Evolutionary conservation across 2,113 vertebrate species (phyloP).

Genomic region (Panthera leo): DNA sequence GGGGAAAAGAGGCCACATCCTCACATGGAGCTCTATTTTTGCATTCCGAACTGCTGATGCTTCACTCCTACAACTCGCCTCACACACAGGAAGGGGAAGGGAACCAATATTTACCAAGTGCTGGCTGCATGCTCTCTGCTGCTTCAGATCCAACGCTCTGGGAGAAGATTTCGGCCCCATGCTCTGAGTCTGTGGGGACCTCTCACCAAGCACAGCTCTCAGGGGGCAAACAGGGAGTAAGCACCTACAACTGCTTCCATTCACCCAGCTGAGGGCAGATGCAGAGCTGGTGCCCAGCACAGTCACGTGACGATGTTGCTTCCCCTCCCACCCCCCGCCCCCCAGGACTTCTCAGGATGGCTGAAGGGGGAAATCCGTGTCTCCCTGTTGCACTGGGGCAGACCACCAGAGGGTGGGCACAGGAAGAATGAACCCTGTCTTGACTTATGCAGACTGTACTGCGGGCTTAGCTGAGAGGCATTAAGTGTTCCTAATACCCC

Average conservation of each 20-base stretch:
- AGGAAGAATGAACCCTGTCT: background rate
- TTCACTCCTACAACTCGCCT: constrained; percentile 54
- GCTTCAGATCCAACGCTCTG: background rate
- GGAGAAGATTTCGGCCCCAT: background rate
- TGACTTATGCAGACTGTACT: background rate
- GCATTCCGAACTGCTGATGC: constrained; percentile 66
- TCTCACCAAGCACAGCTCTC: background rate
- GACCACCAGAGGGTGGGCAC: too few relatives aligned
- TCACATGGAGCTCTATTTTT: constrained; percentile 73
- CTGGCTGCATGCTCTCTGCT: background rate
- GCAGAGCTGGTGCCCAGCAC: background rate
- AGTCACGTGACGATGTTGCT: accelerated
- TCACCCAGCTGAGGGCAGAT: background rate
- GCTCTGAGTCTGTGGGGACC: background rate
- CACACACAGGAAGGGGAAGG: constrained; percentile 39
- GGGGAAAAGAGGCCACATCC: constrained; percentile 74
- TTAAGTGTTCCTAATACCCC: too few relatives aligned
- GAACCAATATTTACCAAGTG: constrained; percentile 50
- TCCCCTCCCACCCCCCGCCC: background rate
- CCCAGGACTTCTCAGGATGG: background rate
- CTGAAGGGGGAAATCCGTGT: background rate
- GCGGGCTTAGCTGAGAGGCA: background rate
- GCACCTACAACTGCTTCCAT: background rate
- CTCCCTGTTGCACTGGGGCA: background rate
- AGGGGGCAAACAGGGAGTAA: background rate